Evolutionary conservation across 2,888 invertebrate genomes (phyloP), one percentile per base, ranked within the genome.

Genomic region (Altica lythri): DNA sequence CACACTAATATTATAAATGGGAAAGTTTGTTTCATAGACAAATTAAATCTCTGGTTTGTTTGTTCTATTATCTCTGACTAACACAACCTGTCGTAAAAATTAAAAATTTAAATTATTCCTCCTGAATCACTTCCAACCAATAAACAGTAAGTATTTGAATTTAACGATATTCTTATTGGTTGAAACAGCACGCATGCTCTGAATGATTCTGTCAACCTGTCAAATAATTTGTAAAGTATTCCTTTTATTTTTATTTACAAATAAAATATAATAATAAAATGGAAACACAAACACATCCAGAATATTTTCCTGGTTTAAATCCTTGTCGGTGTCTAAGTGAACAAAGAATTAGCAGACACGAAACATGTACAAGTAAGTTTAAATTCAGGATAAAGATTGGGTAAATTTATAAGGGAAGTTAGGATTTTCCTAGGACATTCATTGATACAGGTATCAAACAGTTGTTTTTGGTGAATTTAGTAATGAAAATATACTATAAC

Each of bases 251-350:
- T 19, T 3, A 19, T 19, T 27, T 27, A n/a, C n/a, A n/a, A n/a
- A 27, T 3, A 27, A 27, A 8, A 8, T n/a, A 27, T 27, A n/a
- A 2, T 27, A 27, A 27, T 29, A 53, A 37, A 38, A 61, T 59
- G 59, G 30, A 59, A 43, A 29, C 57, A 45, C 53, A 59, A 51
- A 57, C 59, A 5, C 42, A 57, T 6, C n/a, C n/a, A n/a, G 61
- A 61, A 34, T 59, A 59, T 32, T 55, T 55, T 43, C 61, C 61
- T 14, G 53, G 53, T 13, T 61, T 57, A 34, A 50, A 59, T 37
- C 54, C 47, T 12, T 44, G 44, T 19, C 12, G 17, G 17, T 45
- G 35, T 22, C 17, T 29, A 8, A 35, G 27, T n/a, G 27, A 34
- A 18, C 25, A 25, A 17, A 44, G 47, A 32, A n/a, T n/a, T n/a